These are phyloP conservation scores for Blastobasis adustella DNA, from an alignment of 2,888 invertebrate species.

Conservation along the genomic window DNA sequence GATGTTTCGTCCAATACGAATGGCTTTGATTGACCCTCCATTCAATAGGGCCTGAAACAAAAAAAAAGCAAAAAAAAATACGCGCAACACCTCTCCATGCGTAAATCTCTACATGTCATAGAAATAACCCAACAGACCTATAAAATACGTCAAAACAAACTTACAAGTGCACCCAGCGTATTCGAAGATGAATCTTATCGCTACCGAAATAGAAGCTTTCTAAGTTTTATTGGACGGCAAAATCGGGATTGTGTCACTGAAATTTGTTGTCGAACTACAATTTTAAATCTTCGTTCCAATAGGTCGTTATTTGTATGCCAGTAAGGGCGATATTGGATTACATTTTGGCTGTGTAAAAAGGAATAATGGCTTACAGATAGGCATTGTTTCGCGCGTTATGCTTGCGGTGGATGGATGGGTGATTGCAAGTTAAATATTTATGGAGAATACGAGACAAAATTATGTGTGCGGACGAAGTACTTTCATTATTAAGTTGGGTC, in stretches of 20 bases:
- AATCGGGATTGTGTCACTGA: conserved; percentile 18
- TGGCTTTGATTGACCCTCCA: not conserved
- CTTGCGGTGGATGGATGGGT: conserved; percentile 10
- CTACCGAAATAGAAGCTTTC: too few species aligned
- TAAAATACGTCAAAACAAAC: conserved; percentile 19
- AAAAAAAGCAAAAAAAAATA: conserved; percentile 17
- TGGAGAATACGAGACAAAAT: not conserved
- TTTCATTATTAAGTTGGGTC: not conserved
- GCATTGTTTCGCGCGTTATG: conserved; percentile 18
- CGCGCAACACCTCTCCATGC: conserved; percentile 19
- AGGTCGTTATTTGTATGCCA: conserved; percentile 11
- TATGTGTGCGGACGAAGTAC: too few species aligned
- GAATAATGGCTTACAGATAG: conserved; percentile 15
- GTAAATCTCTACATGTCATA: conserved; percentile 28
- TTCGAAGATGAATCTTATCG: too few species aligned
- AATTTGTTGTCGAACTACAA: conserved; percentile 26
- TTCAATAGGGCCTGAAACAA: conserved; percentile 1
- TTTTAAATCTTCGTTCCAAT: conserved; percentile 18
- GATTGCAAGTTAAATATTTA: not conserved
- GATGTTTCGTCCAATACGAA: not conserved
- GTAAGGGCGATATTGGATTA: conserved; percentile 17
- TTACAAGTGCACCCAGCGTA: too few species aligned
- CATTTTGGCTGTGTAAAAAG: conserved; percentile 6
- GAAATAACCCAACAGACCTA: conserved; percentile 28
- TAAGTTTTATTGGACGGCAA: conserved; percentile 2